phyloP scores from a whole-genome alignment of 2,113 vertebrate genomes.

The Phylloscopus trochilus region DNA sequence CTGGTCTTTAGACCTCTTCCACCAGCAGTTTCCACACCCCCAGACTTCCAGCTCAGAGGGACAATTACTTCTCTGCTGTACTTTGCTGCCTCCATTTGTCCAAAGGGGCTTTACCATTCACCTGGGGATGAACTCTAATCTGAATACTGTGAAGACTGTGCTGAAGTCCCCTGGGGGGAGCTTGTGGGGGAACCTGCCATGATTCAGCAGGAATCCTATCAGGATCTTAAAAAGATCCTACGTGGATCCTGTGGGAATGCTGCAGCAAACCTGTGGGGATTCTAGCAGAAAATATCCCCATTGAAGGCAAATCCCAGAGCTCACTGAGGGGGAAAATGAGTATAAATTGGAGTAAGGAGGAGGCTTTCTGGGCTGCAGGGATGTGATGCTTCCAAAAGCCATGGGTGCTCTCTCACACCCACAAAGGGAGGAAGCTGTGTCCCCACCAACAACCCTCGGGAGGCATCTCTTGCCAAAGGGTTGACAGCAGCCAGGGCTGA shows the following conservation, averaged over 20 bases:
- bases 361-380: not conserved
- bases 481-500: not conserved
- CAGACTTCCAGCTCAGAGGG: not conserved
- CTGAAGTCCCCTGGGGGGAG: not conserved
- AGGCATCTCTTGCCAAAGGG: not conserved
- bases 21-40: not conserved
- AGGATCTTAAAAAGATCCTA: not conserved
- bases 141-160: fast-evolving
- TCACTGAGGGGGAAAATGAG: fast-evolving
- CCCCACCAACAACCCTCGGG: not conserved
- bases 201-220: not conserved
- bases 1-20: constrained; percentile 4
- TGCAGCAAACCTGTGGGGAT: not conserved
- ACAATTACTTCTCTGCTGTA: not conserved
- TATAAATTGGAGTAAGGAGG: not conserved
- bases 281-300: not conserved
- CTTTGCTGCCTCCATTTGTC: not conserved
- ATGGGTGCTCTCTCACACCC: not conserved
- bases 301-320: not conserved
- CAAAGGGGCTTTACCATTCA: not conserved
- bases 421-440: not conserved
- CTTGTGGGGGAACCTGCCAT: not conserved
- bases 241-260: not conserved
- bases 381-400: not conserved
- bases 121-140: not conserved